Base-by-base conservation (phyloP, 2,113 vertebrate genomes). In the Ceratotherium simum region DNA sequence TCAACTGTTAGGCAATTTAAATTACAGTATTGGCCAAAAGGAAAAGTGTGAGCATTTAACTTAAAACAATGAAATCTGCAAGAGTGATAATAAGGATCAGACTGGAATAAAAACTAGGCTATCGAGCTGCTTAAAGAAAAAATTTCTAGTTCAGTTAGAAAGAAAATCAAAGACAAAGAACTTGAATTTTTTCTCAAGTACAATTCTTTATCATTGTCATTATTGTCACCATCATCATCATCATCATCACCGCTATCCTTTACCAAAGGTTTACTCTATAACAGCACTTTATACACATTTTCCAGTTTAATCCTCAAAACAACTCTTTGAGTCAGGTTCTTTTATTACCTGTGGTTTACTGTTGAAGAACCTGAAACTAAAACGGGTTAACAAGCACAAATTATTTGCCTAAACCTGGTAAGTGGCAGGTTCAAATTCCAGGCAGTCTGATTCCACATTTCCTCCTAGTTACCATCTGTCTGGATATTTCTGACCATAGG, bases 11-110 rank as follows among this genome's bases (percentile, higher is more conserved):
- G 39, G 29, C 10, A 82, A 96, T 93, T 81, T 96, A 79, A 83
- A 92, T 76, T 51, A 96, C 27, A 97, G 13, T 83, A 86, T 95
- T 91, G 76, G 51, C 64, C 90, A 90, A 96, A 39, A n/a, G 17
- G 42, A 84, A 90, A 95, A 33, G 27, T 60, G 72, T 64, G 39
- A 78, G 16, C 46, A 69, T 73, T 84, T 92, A 83, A 79, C 4
- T 36, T 73, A 90, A 78, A 96, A 58, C 17, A 65, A 91, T 69
- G 60, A 76, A 64, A 60, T 69, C 67, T 60, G 1, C 56, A 51
- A 72, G 48, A 72, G 14, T 54, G 6, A 29, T 72, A 67, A 91
- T 27, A 10, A 95, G 20, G 27, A 85, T 62, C 23, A 78, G 86
- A 27, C 13, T 17, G 10, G 76, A 39, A 67, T 78, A 58, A 89